Percentiles rank a stretch among this genome's conserved stretches.
Evolutionary conservation across 92 coral and sea anemone genomes (phyloP).

Genomic region (Epizoanthus illoricatus): DNA sequence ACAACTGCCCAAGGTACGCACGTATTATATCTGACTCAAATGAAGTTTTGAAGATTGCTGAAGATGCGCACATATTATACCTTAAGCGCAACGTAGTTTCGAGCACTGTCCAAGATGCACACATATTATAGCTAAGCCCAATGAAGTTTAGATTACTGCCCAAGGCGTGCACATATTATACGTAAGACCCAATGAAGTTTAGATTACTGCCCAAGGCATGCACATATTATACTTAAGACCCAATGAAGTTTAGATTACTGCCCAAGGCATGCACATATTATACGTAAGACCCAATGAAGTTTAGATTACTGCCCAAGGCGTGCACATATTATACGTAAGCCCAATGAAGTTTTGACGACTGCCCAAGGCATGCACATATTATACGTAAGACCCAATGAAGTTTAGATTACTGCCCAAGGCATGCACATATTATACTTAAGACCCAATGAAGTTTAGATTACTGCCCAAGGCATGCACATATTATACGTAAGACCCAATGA

Average conservation of each 20-base stretch:
- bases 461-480: no score
- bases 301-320: background rate
- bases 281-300: background rate
- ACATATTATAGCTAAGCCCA: background rate
- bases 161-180: no score
- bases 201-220: background rate
- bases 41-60: background rate
- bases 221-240: background rate
- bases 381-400: no score
- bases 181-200: no score
- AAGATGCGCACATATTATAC: no score
- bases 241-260: background rate
- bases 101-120: background rate
- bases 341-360: background rate
- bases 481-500: no score
- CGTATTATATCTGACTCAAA: background rate
- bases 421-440: no score
- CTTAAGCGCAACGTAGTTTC: background rate
- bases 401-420: no score
- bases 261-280: background rate
- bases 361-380: background rate
- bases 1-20: background rate
- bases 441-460: no score
- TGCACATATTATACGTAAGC: background rate
- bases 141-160: background rate